Conservation (phyloP, 2,113 vertebrate genomes). For the Hucho hucho region DNA sequence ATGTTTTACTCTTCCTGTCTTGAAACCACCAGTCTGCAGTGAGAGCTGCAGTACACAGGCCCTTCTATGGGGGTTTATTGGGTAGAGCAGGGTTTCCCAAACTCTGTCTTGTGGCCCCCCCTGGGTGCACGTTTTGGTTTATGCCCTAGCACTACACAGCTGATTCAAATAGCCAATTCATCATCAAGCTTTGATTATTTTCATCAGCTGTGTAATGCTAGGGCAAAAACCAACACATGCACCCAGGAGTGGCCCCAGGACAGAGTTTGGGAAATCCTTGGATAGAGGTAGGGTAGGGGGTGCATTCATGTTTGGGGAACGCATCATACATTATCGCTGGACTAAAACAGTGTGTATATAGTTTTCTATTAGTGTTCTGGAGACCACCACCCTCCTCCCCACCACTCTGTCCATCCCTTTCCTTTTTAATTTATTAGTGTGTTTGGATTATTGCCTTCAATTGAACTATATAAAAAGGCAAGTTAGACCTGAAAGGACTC, state of each 20-base stretch:
- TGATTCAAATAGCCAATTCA: no score
- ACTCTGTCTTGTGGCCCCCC: no score
- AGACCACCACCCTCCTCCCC: background rate
- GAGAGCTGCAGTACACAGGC: background rate
- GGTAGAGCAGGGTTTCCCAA: background rate
- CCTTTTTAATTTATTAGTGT: background rate
- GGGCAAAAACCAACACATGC: no score
- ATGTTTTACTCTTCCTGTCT: slow-evolving; percentile 40
- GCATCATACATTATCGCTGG: slow-evolving; percentile 10
- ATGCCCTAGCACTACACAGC: no score
- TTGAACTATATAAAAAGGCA: background rate
- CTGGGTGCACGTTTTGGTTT: no score
- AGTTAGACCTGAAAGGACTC: background rate
- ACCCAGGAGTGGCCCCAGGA: no score
- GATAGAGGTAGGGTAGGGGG: background rate
- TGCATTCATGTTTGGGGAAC: slow-evolving; percentile 8
- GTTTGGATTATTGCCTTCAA: background rate
- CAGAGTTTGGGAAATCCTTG: no score
- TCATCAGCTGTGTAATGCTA: no score
- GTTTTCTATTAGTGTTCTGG: background rate
- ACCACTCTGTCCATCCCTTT: background rate
- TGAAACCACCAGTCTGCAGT: background rate
- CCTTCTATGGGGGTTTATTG: slow-evolving; percentile 44
- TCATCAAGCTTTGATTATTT: no score
- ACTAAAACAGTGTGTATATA: background rate